Conservation (phyloP, 2,888 invertebrate genomes). For the Scaptomyza cyrtandrae region DNA sequence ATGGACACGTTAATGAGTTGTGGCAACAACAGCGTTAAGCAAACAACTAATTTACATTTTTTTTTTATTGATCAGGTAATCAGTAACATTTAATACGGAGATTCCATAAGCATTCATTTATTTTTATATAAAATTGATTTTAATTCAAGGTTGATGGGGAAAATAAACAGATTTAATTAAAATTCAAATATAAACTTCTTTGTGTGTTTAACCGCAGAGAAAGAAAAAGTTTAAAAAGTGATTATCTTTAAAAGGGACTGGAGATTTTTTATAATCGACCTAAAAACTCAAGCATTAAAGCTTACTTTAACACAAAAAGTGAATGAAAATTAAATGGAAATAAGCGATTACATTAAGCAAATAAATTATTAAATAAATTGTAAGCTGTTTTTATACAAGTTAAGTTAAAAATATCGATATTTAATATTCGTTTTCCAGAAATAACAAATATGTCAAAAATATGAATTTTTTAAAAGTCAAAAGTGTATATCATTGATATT, state of each 20-base stretch:
- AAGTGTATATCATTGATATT: no score
- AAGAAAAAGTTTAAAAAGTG: neutral
- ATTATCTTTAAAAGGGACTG: no score
- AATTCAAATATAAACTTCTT: neutral
- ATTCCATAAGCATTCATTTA: neutral
- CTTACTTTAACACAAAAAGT: neutral
- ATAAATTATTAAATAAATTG: neutral
- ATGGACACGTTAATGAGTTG: conserved; percentile 28
- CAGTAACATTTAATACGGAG: neutral
- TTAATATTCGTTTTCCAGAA: no score
- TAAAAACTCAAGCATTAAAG: neutral
- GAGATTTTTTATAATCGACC: neutral
- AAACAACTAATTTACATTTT: conserved; percentile 31
- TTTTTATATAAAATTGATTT: neutral
- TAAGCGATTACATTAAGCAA: no score
- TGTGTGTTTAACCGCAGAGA: no score
- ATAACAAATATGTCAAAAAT: no score
- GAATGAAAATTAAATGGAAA: neutral
- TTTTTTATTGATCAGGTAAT: conserved; percentile 5
- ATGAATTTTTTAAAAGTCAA: no score
- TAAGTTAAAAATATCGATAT: no score
- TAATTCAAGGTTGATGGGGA: neutral
- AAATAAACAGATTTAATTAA: neutral
- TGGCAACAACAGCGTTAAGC: conserved; percentile 34
- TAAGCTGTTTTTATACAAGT: no score